Conservation (phyloP, 2,797 vertebrate genomes). For the Sebastiscus albofasciatus region DNA sequence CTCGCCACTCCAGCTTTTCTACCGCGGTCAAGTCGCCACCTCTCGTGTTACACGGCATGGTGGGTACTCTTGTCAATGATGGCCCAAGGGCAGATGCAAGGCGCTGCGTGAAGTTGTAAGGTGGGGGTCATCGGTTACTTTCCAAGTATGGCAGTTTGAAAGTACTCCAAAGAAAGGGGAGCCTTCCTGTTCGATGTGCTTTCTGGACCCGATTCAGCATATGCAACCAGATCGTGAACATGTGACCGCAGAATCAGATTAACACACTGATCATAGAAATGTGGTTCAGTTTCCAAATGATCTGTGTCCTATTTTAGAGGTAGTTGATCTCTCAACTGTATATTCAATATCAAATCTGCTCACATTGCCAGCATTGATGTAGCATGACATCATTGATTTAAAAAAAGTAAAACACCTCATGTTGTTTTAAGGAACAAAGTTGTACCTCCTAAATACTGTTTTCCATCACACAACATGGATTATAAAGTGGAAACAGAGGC, state of each 20-base stretch:
- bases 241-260: constrained; percentile 13
- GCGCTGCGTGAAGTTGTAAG: constrained; percentile 48
- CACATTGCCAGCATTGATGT: background rate
- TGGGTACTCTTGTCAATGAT: constrained; percentile 62
- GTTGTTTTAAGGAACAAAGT: background rate
- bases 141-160: constrained; percentile 60
- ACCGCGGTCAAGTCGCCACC: constrained; percentile 25
- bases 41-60: constrained; percentile 67
- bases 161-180: constrained; percentile 60
- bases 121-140: constrained; percentile 37
- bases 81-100: constrained; percentile 64
- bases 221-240: constrained; percentile 34
- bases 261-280: constrained; percentile 33
- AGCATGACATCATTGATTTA: constrained; percentile 35
- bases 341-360: constrained; percentile 47
- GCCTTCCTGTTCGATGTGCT: constrained; percentile 27
- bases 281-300: constrained; percentile 32
- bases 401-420: constrained; percentile 11
- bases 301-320: constrained; percentile 32
- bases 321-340: constrained; percentile 33
- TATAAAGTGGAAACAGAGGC: constrained; percentile 6
- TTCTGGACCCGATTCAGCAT: constrained; percentile 38
- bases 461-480: background rate
- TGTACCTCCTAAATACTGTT: background rate
- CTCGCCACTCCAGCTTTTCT: constrained; percentile 38